Base-by-base conservation (phyloP, 2,888 invertebrate genomes). In the Epiperipatus broadwayi region DNA sequence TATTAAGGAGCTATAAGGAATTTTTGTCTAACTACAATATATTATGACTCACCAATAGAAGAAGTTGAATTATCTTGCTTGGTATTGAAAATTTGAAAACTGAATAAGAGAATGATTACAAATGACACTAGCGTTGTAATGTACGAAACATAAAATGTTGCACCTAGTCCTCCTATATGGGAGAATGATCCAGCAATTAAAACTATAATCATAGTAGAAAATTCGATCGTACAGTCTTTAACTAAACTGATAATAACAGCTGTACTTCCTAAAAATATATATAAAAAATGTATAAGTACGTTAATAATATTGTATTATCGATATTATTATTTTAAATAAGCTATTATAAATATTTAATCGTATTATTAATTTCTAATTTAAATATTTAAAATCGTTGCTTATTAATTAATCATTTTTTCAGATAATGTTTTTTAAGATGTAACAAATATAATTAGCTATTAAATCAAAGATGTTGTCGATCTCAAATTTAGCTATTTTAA, bases 111-210 rank as follows among this genome's bases (percentile, higher is more conserved):
- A 48, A 57, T 52, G 25, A 56, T 46, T 33, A 52, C 42, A 44
- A 54, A 55, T 33, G 60, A 55, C 39, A 55, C 46, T 35, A 50
- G 50, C 3, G 58, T 56, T 49, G 55, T 59, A 52, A 59, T 55
- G 47, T 58, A 59, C 19, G 57, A 57, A 19, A 59, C 58, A 46
- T 59, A 59, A 46, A 59, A 56, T 1, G 58, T 56, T 8, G 56
- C 58, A 5, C 55, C 45, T 14, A 45, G 25, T 8, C 45, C 45
- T 5, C 45, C 45, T 14, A 45, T 47, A n/a, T 44, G 32, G 5
- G 45, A 47, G 34, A 47, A 47, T 36, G 40, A 34, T 3, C 43
- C 43, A 14, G 47, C 40, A n/a, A 45, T 30, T 3, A 50, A 45
- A 1, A 53, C 52, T 21, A 59, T 49, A 22, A 59, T 39, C 19